Conservation (phyloP, 1,140 invertebrate genomes). For the Aphidius ervi region DNA sequence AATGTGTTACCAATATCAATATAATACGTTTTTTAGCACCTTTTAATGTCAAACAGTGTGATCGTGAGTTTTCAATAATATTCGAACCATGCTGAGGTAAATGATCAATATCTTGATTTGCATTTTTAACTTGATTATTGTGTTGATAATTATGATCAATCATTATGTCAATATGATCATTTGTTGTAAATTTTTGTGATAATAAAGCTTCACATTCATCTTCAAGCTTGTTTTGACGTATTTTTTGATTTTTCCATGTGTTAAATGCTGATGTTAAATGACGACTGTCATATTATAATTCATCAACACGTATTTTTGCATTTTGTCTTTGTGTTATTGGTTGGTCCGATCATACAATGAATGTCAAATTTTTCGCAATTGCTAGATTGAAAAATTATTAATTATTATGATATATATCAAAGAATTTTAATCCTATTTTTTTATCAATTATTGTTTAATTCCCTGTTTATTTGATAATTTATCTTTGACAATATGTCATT, state of each 20-base stretch:
- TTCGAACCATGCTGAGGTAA: slow-evolving; percentile 62
- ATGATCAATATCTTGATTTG: slow-evolving; percentile 80
- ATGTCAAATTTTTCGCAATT: slow-evolving; percentile 90
- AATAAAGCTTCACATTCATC: slow-evolving; percentile 85
- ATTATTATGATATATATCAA: too few relatives aligned
- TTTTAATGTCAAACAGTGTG: slow-evolving; percentile 81
- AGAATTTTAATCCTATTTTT: slow-evolving; percentile 13
- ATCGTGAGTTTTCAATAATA: slow-evolving; percentile 77
- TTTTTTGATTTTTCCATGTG: slow-evolving; percentile 66
- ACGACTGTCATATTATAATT: slow-evolving; percentile 91
- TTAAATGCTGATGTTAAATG: slow-evolving; percentile 79
- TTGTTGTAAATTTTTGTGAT: slow-evolving; percentile 75
- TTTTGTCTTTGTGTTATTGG: slow-evolving; percentile 80
- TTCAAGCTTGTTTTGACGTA: slow-evolving; percentile 68
- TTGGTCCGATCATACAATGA: slow-evolving; percentile 85
- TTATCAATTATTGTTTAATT: slow-evolving; percentile 46
- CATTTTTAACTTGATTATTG: slow-evolving; percentile 71
- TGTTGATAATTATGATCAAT: slow-evolving; percentile 87
- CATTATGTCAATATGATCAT: slow-evolving; percentile 81
- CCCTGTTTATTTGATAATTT: slow-evolving; percentile 75
- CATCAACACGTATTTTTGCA: slow-evolving; percentile 89
- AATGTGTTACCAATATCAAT: slow-evolving; percentile 88
- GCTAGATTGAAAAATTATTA: slow-evolving; percentile 58
- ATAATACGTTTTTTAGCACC: slow-evolving; percentile 83
- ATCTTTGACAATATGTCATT: slow-evolving; percentile 75